Base-by-base conservation (phyloP, 2,797 vertebrate genomes). In the Melanotaenia trifasciata region DNA sequence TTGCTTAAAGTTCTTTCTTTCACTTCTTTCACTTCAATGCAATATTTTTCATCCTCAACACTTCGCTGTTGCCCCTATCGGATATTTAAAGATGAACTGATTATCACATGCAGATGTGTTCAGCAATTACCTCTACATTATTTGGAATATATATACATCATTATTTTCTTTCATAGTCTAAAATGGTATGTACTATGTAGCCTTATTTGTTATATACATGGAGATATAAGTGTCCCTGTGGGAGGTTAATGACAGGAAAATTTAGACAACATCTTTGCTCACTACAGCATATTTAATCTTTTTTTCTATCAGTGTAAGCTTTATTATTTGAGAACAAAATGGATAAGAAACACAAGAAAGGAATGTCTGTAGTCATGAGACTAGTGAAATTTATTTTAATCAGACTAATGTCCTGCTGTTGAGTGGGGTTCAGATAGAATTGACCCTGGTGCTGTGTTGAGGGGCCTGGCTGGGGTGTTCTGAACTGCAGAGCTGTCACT, bases 401-500 rank as follows among this genome's bases (percentile, higher is more conserved):
- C 86, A 72, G 84, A 79, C 75, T 74, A 75, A 84, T 89, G 74
- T 91, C 79, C 63, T 65, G 64, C 43, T 53, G 38, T 50, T 61
- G 58, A 76, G 68, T 38, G 56, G 70, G 65, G 81, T 86, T 86
- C 72, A 83, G 28, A 74, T 79, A 66, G 66, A 81, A 74, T 60
- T 87, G 87, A 87, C 84, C 80, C 74, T 26, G 32, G 63, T 12
- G 30, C 72, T 82, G 77, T 81, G 64, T 67, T 18, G 28, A 79
- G 76, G 80, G 78, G 77, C 54, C 70, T 64, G 58, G 47, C 12
- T 5, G 53, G 69, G 76, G 79, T 84, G 62, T 68, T 89, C 69
- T 83, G 67, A 76, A 72, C 81, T 70, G 58, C 78, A 58, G 79
- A 67, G 60, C 78, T 87, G 87, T 89, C 89, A 80, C 85, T 93